Evolutionary conservation across 2,888 invertebrate genomes (phyloP).

Genomic region (Alloplasta piceator): DNA sequence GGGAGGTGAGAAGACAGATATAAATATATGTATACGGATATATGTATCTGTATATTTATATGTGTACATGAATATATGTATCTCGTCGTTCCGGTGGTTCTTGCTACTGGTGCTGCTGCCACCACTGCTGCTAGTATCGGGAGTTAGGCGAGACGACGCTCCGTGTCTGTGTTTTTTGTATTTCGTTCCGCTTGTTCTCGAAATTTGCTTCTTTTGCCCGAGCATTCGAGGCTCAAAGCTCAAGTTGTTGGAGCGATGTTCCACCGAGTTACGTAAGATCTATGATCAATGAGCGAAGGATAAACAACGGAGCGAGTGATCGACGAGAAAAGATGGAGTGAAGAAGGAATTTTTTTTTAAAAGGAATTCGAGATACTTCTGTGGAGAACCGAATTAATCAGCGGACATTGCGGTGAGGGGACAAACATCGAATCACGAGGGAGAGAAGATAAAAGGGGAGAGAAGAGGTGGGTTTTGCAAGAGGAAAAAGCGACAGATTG

Average conservation of each 20-base stretch:
- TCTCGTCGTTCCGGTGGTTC: conserved; percentile 45
- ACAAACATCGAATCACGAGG: too few relatives aligned
- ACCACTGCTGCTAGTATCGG: conserved; percentile 39
- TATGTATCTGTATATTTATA: too few relatives aligned
- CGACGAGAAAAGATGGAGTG: too few relatives aligned
- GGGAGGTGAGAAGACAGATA: conserved; percentile 54
- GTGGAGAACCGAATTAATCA: too few relatives aligned
- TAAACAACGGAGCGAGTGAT: background rate
- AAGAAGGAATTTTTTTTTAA: background rate
- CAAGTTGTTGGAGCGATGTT: background rate
- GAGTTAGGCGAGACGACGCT: conserved; percentile 22
- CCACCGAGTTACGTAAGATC: background rate
- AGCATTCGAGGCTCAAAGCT: background rate
- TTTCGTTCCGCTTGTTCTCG: conserved; percentile 32
- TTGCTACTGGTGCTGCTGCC: conserved; percentile 49
- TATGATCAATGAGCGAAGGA: background rate
- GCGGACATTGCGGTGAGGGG: too few relatives aligned
- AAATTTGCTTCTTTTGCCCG: background rate
- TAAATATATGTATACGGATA: too few relatives aligned
- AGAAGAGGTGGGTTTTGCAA: too few relatives aligned
- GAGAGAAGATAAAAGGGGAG: too few relatives aligned
- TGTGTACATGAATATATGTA: too few relatives aligned
- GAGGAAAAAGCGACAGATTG: background rate
- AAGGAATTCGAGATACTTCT: too few relatives aligned
- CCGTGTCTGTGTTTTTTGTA: conserved; percentile 23